These are phyloP conservation scores for Parazoanthus atlanticus DNA, from an alignment of 92 coral and sea anemone species.

Conservation along the genomic window DNA sequence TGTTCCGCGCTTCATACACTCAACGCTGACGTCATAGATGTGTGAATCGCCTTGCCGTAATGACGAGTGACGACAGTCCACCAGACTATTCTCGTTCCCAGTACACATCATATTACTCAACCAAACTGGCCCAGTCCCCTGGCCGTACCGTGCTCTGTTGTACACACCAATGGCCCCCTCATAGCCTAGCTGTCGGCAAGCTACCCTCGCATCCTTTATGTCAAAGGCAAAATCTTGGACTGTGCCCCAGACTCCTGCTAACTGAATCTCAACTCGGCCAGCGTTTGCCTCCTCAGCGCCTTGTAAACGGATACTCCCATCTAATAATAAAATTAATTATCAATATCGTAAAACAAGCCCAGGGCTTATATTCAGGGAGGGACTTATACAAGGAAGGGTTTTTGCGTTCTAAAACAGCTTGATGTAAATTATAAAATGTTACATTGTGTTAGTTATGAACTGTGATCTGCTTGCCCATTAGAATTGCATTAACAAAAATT, in stretches of 20 bases:
- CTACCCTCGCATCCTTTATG: background rate
- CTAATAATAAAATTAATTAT: background rate
- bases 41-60: background rate
- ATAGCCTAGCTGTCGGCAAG: constrained; percentile 6
- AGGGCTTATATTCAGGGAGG: background rate
- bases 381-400: no score
- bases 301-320: constrained; percentile 1
- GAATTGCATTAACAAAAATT: no score
- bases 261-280: constrained; percentile 20
- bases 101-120: background rate
- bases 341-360: background rate
- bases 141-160: constrained; percentile 11
- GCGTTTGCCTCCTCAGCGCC: background rate
- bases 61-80: background rate
- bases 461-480: no score
- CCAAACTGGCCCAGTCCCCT: constrained; percentile 28
- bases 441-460: no score
- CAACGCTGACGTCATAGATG: constrained; percentile 22
- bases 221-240: background rate
- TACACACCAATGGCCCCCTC: constrained; percentile 4
- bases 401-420: no score
- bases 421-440: no score
- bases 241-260: constrained; percentile 28
- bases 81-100: background rate
- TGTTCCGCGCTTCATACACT: background rate